Base-by-base conservation (phyloP, 2,888 invertebrate species). In the Cosmia trapezina region DNA sequence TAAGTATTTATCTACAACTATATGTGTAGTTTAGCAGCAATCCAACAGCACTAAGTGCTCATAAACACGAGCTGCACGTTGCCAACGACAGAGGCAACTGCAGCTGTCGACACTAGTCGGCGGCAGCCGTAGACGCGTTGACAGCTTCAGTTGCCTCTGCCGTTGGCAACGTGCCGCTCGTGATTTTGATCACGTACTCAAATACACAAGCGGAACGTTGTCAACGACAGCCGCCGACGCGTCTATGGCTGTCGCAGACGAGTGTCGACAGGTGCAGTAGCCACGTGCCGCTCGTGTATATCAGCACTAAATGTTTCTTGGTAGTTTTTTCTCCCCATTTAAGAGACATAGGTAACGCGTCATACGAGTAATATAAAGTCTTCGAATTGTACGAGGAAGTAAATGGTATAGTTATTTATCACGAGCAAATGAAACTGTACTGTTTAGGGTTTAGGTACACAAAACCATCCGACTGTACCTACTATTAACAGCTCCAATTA, bases 401-500 rank as follows among this genome's bases (percentile, higher is more conserved):
- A 49, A 73, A 74, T 28, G 3, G 3, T 14, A 19, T 12, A 68
- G 45, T 28, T 45, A 51, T 41, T 37, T 51, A 7, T 4, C 19
- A 45, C 2, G 2, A 37, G 17, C 28, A 51, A 6, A 65, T 37
- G 7, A n/a, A 8, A 11, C 17, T 22, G 28, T 14, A 51, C 33
- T 47, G 8, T 47, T 49, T 47, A 28, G 28, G 1, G 8, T 47
- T 54, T 47, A n/a, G n/a, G n/a, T n/a, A 22, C 11, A 54, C 12
- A 61, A 22, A 60, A 59, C 70, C 77, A 12, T 19, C 17, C 43
- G 9, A 51, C 37, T 22, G 9, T 14, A 68, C n/a, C n/a, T 51
- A 51, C 41, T 54, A 54, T 56, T 72, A 67, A 45, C n/a, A 47
- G 47, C 22, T 2, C 63, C 60, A 57, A 62, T 62, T 68, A 72